Base-by-base conservation (phyloP, 2,797 vertebrate species). In the Anomalospiza imberbis region DNA sequence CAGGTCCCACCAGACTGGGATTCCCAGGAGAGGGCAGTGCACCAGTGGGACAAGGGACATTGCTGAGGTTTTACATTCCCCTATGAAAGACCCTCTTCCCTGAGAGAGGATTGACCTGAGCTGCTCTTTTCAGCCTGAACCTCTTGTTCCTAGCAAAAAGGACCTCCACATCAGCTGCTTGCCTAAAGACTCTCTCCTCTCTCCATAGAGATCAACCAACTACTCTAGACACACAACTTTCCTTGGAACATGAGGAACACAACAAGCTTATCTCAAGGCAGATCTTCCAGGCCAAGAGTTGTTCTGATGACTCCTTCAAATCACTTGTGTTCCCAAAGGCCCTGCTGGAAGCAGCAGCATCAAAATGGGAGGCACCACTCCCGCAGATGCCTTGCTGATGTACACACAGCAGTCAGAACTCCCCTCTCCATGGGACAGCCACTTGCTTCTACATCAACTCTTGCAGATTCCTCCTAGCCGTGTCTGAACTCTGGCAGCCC, bases 291-390 rank as follows among this genome's bases (percentile, higher is more conserved):
- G 45, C 50, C 13, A 34, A 50, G 65, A 61, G 38, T 24, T 82
- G 38, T 72, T 94, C 63, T 88, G 57, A 79, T 28, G 55, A 71
- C 80, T 94, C 81, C 74, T 88, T 54, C 42, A 86, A 95, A 87
- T 50, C 42, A 63, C 50, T 65, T 7, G 2, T 44, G 50, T 42
- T 76, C 67, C 75, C 74, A 36, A 87, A 88, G 63, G 65, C 40
- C n/a, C 51, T 60, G 54, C 51, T 96, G 66, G 70, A 86, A 84
- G 47, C 71, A 82, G 32, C 40, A 81, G 9, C 32, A 72, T 53
- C 29, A 60, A 28, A 81, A 72, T 17, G 13, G 76, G 28, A 79
- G 29, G 31, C 74, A 77, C 5, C 38, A 45, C 51, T 83, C 61
- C 87, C 75, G 93, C 45, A 83, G 63, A 63, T 13, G 75, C 68